phyloP scores from a whole-genome alignment of 2,113 vertebrate species.

The Vulpes vulpes region DNA sequence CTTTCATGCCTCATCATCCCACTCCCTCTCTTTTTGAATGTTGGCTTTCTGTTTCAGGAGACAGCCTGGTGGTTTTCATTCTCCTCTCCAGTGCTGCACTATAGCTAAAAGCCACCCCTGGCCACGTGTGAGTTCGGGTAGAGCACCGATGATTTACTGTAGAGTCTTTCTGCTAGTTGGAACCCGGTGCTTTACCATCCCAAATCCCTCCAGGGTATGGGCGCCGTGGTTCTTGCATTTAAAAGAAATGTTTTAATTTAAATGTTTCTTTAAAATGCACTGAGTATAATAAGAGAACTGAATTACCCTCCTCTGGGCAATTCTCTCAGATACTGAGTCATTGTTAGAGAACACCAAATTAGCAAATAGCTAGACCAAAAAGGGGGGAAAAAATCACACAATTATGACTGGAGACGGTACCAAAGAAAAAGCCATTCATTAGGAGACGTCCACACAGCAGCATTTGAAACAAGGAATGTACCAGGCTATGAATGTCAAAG shows the following conservation, averaged over 20 bases:
- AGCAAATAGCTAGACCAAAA: constrained; percentile 57
- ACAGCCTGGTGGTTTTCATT: background rate
- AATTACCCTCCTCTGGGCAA: constrained; percentile 22
- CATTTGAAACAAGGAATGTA: constrained; percentile 7
- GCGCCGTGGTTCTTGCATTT: background rate
- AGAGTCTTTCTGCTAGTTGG: constrained; percentile 4
- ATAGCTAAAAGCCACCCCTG: background rate
- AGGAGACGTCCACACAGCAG: constrained; percentile 22
- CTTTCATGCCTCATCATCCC: background rate
- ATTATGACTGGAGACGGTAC: constrained; percentile 62
- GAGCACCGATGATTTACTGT: constrained; percentile 17
- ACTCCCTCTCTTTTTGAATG: background rate
- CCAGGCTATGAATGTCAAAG: background rate
- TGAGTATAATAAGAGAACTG: constrained; percentile 55
- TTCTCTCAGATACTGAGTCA: constrained; percentile 68
- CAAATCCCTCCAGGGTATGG: background rate
- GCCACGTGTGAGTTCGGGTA: background rate
- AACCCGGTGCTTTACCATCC: background rate
- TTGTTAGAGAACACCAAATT: constrained; percentile 71
- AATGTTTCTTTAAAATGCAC: constrained; percentile 62
- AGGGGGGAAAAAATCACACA: background rate
- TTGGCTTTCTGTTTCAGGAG: background rate
- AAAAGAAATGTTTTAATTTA: constrained; percentile 37
- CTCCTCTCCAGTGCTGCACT: background rate
- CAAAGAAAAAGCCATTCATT: constrained; percentile 65